A percentile compares a stretch with the other conserved stretches of the same genome.
phyloP scores from a whole-genome alignment of 2,113 vertebrate species.

The western clawed frog (Xenopus tropicalis) region DNA sequence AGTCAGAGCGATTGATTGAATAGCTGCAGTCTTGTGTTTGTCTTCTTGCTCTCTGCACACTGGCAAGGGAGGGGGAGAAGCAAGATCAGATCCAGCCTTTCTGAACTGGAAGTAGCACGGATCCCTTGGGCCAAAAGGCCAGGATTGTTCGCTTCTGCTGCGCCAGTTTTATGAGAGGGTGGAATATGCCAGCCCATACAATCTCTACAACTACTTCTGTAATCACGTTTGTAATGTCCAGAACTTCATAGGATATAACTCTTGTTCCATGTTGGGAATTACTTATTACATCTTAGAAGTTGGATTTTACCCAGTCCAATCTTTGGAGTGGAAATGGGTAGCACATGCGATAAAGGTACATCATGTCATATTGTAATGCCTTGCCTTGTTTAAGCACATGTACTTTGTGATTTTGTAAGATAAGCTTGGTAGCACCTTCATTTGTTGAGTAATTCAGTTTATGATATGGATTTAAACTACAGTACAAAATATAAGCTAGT shows the following conservation, averaged over 20 bases:
- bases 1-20: constrained; percentile 81
- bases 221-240: constrained; percentile 61
- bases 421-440: no score
- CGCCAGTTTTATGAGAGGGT: constrained; percentile 55
- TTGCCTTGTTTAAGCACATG: background rate
- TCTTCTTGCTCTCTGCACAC: constrained; percentile 60
- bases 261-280: constrained; percentile 56
- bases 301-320: constrained; percentile 64
- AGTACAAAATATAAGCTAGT: no score
- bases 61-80: constrained; percentile 57
- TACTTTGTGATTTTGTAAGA: no score
- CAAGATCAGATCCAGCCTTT: constrained; percentile 50
- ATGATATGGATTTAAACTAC: no score
- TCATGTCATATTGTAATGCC: constrained; percentile 34
- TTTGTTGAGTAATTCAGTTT: no score
- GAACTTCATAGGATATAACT: constrained; percentile 61
- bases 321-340: constrained; percentile 84
- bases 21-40: constrained; percentile 75
- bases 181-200: constrained; percentile 61
- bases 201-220: constrained; percentile 52
- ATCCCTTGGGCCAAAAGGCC: constrained; percentile 64
- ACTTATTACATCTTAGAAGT: constrained; percentile 60
- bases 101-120: constrained; percentile 60
- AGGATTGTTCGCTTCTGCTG: constrained; percentile 60
- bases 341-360: constrained; percentile 95